Percentiles rank a stretch among this genome's conserved stretches.
Evolutionary conservation across 2,113 vertebrate species (phyloP).

Genomic region (pig (Sus scrofa)): DNA sequence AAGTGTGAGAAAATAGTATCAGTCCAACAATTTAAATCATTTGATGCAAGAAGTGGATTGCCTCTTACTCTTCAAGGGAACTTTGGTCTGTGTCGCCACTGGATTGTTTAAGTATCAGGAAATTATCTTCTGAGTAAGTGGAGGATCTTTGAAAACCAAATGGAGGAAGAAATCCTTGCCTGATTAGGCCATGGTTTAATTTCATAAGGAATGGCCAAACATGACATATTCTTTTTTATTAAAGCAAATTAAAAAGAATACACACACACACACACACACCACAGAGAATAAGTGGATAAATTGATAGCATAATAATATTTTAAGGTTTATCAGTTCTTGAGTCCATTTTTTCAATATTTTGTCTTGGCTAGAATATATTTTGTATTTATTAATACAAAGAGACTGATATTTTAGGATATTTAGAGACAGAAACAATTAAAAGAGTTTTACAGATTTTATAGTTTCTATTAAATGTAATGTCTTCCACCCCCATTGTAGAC

Average conservation of each 20-base stretch:
- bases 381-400: neutral
- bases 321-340: neutral
- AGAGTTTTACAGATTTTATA: neutral
- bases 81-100: neutral
- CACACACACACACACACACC: too few species aligned
- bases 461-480: neutral
- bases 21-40: neutral
- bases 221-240: neutral
- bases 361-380: neutral
- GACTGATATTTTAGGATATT: constrained; percentile 23
- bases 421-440: neutral
- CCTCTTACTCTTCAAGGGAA: neutral
- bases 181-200: neutral
- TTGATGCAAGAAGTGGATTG: neutral
- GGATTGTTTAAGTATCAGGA: neutral
- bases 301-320: neutral
- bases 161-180: neutral
- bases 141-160: neutral
- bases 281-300: neutral
- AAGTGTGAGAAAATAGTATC: neutral
- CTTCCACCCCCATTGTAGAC: neutral
- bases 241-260: neutral
- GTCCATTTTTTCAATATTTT: neutral
- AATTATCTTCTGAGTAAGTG: neutral
- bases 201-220: neutral